Base-by-base conservation (phyloP, 2,888 invertebrate species). In the Cephus spinipes region DNA sequence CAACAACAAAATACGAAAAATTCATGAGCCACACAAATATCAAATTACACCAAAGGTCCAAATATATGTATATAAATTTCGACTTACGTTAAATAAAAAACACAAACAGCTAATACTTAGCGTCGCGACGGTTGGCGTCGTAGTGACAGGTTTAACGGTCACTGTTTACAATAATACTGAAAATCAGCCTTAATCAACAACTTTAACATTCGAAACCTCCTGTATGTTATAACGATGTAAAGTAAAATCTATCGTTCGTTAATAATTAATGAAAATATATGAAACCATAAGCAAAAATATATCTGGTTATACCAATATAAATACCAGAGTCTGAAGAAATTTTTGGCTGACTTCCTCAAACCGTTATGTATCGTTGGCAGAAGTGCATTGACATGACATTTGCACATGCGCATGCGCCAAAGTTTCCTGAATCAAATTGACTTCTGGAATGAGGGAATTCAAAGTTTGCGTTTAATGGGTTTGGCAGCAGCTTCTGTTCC, bases 341-440 rank as follows among this genome's bases (percentile, higher is more conserved):
- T 9, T 55, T 55, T 55, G 9, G 55, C 9, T 23, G 55, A 55
- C 23, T 55, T 55, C 23, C 55, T 55, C 23, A 9, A 23, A 9
- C 23, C 23, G 23, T 55, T 55, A 55, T 55, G 55, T 9, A 55
- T 55, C 23, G 23, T 55, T 23, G 6, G 55, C 55, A 55, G 23
- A 55, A 23, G 55, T 55, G 55, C 23, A 55, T 23, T 23, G 23
- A 55, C 55, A 55, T 55, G 9, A 9, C 23, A 55, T 55, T 55
- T 55, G 55, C 1, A 55, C 23, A 9, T 55, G 55, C 23, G 55
- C 55, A 23, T 79, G 75, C 77, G 79, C 80, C 74, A 79, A 79
- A 79, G 79, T 82, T 79, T 73, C 77, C 76, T 68, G 30, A 79
- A 74, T 78, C 68, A 69, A 81, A 81, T 81, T 81, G 78, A 76